Evolutionary conservation across 2,797 vertebrate genomes (phyloP).

Genomic region (Pseudomugil gertrudae): DNA sequence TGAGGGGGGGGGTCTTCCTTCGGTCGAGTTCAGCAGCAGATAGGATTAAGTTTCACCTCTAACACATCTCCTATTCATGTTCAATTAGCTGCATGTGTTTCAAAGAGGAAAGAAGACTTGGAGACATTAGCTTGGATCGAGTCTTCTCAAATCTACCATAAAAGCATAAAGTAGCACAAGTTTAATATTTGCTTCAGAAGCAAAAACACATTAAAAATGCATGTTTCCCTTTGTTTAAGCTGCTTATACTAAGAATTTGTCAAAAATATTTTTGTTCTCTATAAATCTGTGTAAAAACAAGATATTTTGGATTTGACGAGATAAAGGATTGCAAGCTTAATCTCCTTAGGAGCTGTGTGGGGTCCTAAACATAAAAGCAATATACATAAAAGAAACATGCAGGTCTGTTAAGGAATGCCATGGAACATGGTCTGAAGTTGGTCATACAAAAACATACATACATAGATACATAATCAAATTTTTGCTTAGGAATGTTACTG

Average conservation of each 20-base stretch:
- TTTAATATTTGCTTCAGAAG: conserved; percentile 29
- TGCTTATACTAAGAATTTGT: conserved; percentile 35
- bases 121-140: conserved; percentile 67
- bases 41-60: conserved; percentile 77
- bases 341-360: conserved; percentile 42
- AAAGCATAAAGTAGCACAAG: conserved; percentile 20
- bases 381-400: conserved; percentile 16
- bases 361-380: conserved; percentile 18
- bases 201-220: conserved; percentile 24
- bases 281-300: conserved; percentile 48
- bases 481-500: background rate
- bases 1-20: conserved; percentile 20
- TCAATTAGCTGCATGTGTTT: conserved; percentile 79
- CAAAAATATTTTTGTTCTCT: conserved; percentile 5
- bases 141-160: conserved; percentile 45
- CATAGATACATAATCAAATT: no score
- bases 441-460: no score
- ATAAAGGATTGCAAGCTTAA: conserved; percentile 55
- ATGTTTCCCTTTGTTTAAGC: conserved; percentile 23
- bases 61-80: conserved; percentile 78
- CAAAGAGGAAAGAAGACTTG: conserved; percentile 68
- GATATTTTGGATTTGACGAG: conserved; percentile 51
- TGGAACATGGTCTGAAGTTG: no score
- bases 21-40: conserved; percentile 58
- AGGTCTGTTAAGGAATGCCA: conserved; percentile 21